These are phyloP conservation scores for Ptychoptera contaminata DNA, from an alignment of 2,888 invertebrate genomes.

Conservation along the genomic window DNA sequence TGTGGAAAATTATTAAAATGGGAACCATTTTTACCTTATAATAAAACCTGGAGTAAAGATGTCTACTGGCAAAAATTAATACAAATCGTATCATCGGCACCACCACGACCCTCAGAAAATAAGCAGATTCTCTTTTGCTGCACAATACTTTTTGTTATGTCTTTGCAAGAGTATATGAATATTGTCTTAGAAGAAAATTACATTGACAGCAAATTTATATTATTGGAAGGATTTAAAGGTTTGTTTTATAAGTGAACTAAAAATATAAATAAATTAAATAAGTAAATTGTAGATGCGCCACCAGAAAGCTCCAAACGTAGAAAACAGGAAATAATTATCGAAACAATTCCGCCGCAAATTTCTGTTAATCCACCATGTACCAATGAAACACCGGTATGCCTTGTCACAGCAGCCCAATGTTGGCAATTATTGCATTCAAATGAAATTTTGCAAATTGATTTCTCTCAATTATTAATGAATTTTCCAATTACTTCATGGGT, in stretches of 20 bases:
- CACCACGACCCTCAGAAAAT: constrained; percentile 38
- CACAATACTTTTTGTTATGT: constrained; percentile 55
- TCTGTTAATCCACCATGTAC: constrained; percentile 33
- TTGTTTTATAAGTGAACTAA: background rate
- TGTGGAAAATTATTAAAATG: constrained; percentile 68
- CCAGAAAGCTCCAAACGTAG: constrained; percentile 39
- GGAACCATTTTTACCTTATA: constrained; percentile 57
- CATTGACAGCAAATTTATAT: constrained; percentile 29
- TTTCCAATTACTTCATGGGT: constrained; percentile 66
- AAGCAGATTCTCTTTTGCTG: constrained; percentile 62
- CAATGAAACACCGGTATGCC: constrained; percentile 51
- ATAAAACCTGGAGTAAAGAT: constrained; percentile 50
- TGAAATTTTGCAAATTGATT: constrained; percentile 61
- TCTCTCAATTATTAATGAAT: constrained; percentile 55
- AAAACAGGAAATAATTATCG: constrained; percentile 41
- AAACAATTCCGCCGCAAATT: constrained; percentile 32
- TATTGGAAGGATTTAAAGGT: constrained; percentile 34
- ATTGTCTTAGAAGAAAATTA: constrained; percentile 33
- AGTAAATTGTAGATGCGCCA: too few species aligned
- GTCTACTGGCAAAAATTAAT: constrained; percentile 59
- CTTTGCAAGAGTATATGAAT: constrained; percentile 52
- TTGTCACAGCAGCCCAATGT: constrained; percentile 68
- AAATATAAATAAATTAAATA: background rate
- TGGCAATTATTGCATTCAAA: constrained; percentile 70
- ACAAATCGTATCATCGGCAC: constrained; percentile 26